Evolutionary conservation across 2,113 vertebrate species (phyloP).

Genomic region (Canis aureus): DNA sequence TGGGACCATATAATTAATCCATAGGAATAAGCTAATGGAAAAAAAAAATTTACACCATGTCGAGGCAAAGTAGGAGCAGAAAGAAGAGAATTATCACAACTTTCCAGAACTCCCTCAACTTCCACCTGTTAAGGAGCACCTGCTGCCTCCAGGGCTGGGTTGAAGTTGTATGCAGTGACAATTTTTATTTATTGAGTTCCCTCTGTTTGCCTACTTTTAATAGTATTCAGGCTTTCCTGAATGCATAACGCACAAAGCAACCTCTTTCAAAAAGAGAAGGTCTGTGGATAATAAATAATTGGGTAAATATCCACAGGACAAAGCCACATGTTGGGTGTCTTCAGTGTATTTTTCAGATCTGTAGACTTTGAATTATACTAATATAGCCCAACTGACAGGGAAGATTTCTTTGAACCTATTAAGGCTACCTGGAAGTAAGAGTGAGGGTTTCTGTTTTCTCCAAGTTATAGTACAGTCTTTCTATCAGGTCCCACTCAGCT

Average conservation of each 20-base stretch:
- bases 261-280: background rate
- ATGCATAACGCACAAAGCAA: background rate
- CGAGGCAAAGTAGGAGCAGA: background rate
- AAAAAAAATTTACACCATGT: background rate
- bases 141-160: background rate
- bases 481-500: background rate
- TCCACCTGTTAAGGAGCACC: background rate
- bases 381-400: background rate
- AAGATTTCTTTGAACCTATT: background rate
- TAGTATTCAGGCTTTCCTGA: background rate
- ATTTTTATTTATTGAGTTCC: background rate
- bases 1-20: background rate
- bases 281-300: background rate
- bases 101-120: background rate
- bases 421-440: background rate
- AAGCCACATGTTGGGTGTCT: background rate
- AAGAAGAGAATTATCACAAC: background rate
- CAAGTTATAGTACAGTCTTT: background rate
- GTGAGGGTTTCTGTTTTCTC: background rate
- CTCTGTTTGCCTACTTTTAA: background rate
- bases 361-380: background rate
- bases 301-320: background rate
- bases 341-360: background rate
- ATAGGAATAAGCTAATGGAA: background rate
- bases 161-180: background rate